Conservation (phyloP, 1,140 invertebrate species). For the Cataglyphis hispanica region DNA sequence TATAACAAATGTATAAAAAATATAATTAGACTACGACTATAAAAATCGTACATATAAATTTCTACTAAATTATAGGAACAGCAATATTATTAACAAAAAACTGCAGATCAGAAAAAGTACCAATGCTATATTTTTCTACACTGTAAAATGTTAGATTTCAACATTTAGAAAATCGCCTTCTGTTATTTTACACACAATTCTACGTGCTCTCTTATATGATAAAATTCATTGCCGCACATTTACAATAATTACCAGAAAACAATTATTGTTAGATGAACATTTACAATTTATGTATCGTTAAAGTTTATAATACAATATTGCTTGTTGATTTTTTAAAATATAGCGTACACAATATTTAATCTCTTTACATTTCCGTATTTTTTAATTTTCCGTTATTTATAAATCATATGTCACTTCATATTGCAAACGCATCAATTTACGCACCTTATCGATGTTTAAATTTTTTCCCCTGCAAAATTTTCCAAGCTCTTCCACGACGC, state of each 20-base stretch:
- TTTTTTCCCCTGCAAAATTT: conserved; percentile 31
- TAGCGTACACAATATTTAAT: background rate
- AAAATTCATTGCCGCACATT: conserved; percentile 24
- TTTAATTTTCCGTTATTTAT: background rate
- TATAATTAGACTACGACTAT: background rate
- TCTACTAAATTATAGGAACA: background rate
- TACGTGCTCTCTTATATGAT: conserved; percentile 18
- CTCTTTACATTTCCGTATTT: background rate
- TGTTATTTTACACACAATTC: conserved; percentile 3
- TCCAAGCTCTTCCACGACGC: background rate
- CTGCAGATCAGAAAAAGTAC: conserved; percentile 38
- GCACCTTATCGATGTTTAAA: background rate
- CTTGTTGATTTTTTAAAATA: conserved; percentile 1
- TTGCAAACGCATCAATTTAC: background rate
- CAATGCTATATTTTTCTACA: conserved; percentile 37
- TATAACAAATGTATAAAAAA: conserved; percentile 32
- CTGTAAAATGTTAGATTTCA: background rate
- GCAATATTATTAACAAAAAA: conserved; percentile 18
- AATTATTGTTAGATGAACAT: conserved; percentile 8
- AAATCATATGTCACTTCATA: background rate
- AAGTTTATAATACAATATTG: conserved; percentile 26
- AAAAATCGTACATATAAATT: conserved; percentile 17
- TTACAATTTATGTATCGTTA: conserved; percentile 18
- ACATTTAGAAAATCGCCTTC: conserved; percentile 36
- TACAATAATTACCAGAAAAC: conserved; percentile 27